Evolutionary conservation across 2,888 invertebrate genomes (phyloP), one percentile per base, ranked within the genome.

Genomic region (Lypha dubia): DNA sequence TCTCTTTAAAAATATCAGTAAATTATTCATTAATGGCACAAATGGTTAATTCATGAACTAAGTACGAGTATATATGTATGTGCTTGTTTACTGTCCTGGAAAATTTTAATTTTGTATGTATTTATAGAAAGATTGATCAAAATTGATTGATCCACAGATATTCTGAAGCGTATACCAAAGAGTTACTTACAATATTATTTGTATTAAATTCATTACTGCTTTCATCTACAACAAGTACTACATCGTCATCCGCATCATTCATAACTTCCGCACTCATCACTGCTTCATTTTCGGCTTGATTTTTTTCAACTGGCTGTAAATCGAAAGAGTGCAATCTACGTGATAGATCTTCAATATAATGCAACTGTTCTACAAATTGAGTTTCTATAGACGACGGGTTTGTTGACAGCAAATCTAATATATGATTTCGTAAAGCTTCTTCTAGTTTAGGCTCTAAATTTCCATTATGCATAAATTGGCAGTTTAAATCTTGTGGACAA

Each of bases 401-500:
- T 15, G 35, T n/a, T 6, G 74, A 76, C 17, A 84, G 32, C 4
- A 73, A 60, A 20, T 84, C 65, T n/a, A 83, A 44, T 38, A 86
- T 74, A 60, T 86, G 86, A 28, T 8, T 51, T 17, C 74, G 51
- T 13, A 86, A 56, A 1, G 77, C 80, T 53, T 77, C 70, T 35
- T 53, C 49, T 32, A 81, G 35, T 1, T 77, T 22, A 0, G 53
- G 46, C n/a, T 63, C 32, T 28, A 86, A 24, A 35, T 74, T 77
- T 2, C 83, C 83, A 74, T 81, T 81, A 22, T 86, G 86, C 80
- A 75, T 74, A 81, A 79, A 80, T 62, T 79, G 68, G 15, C 86
- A 86, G 15, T 77, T 70, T 11, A 49, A 22, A 11, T 51, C 94
- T 28, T 95, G 94, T 87, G 94, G 94, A 92, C 98, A 98, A 84